Evolutionary conservation across 1,140 invertebrate species (phyloP).

Genomic region (Drosophila sulfurigaster): DNA sequence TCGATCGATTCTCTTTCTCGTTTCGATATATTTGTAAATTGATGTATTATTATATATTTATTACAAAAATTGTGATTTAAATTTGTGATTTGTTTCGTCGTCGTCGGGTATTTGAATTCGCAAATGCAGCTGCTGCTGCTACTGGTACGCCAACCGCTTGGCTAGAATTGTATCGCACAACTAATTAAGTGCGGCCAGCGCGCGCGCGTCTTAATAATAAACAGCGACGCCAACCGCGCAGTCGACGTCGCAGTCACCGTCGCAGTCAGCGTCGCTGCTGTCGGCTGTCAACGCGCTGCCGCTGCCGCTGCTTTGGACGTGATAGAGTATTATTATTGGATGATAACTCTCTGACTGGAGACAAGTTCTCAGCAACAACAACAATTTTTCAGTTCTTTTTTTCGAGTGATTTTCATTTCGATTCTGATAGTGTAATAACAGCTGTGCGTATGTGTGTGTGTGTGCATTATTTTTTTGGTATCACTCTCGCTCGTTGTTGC

Average conservation of each 20-base stretch:
- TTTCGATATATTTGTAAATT: background rate
- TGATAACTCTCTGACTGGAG: conserved; percentile 41
- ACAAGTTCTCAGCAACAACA: conserved; percentile 13
- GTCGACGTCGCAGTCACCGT: conserved; percentile 10
- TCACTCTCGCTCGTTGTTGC: conserved; percentile 2
- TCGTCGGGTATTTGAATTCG: conserved; percentile 12
- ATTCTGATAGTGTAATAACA: background rate
- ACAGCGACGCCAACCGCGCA: conserved; percentile 41
- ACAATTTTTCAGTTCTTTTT: conserved; percentile 8
- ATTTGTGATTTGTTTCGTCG: conserved; percentile 3
- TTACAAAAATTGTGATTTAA: too few species aligned
- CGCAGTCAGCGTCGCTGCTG: conserved; percentile 1
- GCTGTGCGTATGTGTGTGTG: conserved; percentile 2
- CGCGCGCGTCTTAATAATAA: conserved; percentile 81
- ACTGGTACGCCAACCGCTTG: conserved; percentile 63
- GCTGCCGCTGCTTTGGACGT: conserved; percentile 10
- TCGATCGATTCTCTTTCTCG: too few species aligned
- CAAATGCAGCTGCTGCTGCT: conserved; percentile 17
- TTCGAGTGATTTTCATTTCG: conserved; percentile 7
- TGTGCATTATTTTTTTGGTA: conserved; percentile 27
- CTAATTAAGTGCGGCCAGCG: conserved; percentile 78
- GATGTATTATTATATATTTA: background rate
- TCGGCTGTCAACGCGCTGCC: conserved; percentile 1
- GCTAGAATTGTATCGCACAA: conserved; percentile 82
- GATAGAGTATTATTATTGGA: conserved; percentile 12